Conservation (phyloP, 2,888 invertebrate species). For the Elaeidobius kamerunicus region DNA sequence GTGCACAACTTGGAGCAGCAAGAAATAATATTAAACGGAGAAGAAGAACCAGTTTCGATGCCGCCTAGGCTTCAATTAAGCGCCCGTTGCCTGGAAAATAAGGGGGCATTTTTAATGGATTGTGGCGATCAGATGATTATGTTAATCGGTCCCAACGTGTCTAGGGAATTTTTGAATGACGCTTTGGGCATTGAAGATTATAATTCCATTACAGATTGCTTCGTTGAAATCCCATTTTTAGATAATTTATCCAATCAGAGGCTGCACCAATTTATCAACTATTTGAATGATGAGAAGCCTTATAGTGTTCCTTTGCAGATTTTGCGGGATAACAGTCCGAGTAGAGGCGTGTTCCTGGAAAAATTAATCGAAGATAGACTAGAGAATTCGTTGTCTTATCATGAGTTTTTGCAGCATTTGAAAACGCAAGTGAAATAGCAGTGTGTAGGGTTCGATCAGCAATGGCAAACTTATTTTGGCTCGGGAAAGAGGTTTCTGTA, state of each 20-base stretch:
- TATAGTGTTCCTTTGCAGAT: slow-evolving; percentile 74
- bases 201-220: slow-evolving; percentile 71
- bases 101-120: slow-evolving; percentile 92
- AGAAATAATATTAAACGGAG: slow-evolving; percentile 42
- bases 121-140: slow-evolving; percentile 77
- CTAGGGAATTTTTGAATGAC: slow-evolving; percentile 70
- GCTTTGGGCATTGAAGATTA: slow-evolving; percentile 63
- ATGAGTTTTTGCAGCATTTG: slow-evolving; percentile 96
- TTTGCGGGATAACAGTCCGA: slow-evolving; percentile 89
- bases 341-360: slow-evolving; percentile 78
- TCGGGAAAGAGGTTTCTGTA: neutral
- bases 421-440: slow-evolving; percentile 82
- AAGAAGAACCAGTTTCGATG: slow-evolving; percentile 52
- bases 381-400: slow-evolving; percentile 92
- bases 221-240: slow-evolving; percentile 73
- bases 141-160: slow-evolving; percentile 78
- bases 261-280: slow-evolving; percentile 75
- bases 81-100: slow-evolving; percentile 74
- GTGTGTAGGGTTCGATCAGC: slow-evolving; percentile 2
- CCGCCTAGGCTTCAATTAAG: slow-evolving; percentile 84
- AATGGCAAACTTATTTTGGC: slow-evolving; percentile 11
- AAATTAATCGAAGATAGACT: slow-evolving; percentile 91
- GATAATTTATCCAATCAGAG: slow-evolving; percentile 71
- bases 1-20: slow-evolving; percentile 65
- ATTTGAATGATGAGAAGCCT: slow-evolving; percentile 83